A percentile compares a stretch with the other conserved stretches of the same genome.
Evolutionary conservation across 2,888 invertebrate species (phyloP).

Genomic region (Scaeva pyrastri): DNA sequence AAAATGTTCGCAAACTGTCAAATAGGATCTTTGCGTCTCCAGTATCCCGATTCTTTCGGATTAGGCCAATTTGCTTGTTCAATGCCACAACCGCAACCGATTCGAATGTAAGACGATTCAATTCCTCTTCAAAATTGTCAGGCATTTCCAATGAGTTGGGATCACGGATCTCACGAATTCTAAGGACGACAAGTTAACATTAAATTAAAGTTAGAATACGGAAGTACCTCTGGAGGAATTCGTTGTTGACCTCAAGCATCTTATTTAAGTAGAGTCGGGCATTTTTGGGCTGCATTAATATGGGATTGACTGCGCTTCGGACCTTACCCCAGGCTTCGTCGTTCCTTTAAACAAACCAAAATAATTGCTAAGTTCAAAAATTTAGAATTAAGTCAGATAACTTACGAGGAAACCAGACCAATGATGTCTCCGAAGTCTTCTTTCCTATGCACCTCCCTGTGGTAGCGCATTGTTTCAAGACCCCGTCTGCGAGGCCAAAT

Average conservation of each 20-base stretch:
- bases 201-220: too few relatives aligned
- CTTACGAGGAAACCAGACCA: slow-evolving; percentile 54
- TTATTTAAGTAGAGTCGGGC: slow-evolving; percentile 84
- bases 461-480: slow-evolving; percentile 81
- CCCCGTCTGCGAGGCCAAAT: slow-evolving; percentile 72
- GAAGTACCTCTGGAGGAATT: slow-evolving; percentile 72
- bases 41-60: slow-evolving; percentile 65
- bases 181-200: slow-evolving; percentile 58
- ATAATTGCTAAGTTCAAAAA: not conserved
- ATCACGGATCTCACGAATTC: slow-evolving; percentile 80
- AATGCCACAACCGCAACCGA: slow-evolving; percentile 81
- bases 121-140: slow-evolving; percentile 84
- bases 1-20: slow-evolving; percentile 58
- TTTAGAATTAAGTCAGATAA: slow-evolving; percentile 23
- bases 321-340: slow-evolving; percentile 87
- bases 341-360: slow-evolving; percentile 83
- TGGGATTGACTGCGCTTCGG: slow-evolving; percentile 87
- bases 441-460: slow-evolving; percentile 80
- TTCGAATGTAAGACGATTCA: slow-evolving; percentile 86
- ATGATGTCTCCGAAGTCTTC: slow-evolving; percentile 74
- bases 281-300: slow-evolving; percentile 86
- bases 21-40: slow-evolving; percentile 67
- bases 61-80: slow-evolving; percentile 76
- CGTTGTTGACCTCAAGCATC: slow-evolving; percentile 84
- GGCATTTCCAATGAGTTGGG: slow-evolving; percentile 81